Percentiles rank a stretch among this genome's conserved stretches.
Evolutionary conservation across 2,113 vertebrate genomes (phyloP).

Genomic region (Sterna hirundo): DNA sequence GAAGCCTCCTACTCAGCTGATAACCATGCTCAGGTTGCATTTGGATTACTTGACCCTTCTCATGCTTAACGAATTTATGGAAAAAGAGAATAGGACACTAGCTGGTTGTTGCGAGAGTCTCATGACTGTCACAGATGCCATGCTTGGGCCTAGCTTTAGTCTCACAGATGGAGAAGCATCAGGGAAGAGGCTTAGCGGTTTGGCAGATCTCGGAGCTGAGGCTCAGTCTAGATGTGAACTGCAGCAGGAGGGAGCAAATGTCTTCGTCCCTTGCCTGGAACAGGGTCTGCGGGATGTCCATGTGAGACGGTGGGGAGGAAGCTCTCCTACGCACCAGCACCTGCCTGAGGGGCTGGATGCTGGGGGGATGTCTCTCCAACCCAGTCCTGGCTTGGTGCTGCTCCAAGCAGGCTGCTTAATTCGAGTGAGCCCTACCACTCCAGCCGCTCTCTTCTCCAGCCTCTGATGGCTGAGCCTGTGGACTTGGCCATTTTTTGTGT

Average conservation of each 20-base stretch:
- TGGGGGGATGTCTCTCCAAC: background rate
- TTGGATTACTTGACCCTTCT: constrained; percentile 7
- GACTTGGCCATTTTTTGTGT: background rate
- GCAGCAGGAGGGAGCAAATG: background rate
- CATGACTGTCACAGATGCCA: background rate
- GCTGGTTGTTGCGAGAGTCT: background rate
- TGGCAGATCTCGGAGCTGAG: background rate
- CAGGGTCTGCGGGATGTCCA: background rate
- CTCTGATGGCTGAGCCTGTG: background rate
- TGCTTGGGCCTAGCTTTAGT: background rate
- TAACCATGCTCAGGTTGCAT: background rate
- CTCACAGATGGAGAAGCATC: background rate
- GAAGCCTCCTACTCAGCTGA: constrained; percentile 11
- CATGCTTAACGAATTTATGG: background rate
- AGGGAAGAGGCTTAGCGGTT: background rate
- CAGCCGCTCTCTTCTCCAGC: background rate
- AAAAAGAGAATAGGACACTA: background rate
- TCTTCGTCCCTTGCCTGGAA: background rate
- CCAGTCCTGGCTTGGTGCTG: background rate
- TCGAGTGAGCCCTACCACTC: background rate
- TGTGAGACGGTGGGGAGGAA: background rate
- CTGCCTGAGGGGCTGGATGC: background rate
- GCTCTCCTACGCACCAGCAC: background rate
- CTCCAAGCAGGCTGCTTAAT: background rate
- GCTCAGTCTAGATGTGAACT: background rate